phyloP scores from a whole-genome alignment of 1,140 invertebrate species.

The Trigoniulus corallinus region DNA sequence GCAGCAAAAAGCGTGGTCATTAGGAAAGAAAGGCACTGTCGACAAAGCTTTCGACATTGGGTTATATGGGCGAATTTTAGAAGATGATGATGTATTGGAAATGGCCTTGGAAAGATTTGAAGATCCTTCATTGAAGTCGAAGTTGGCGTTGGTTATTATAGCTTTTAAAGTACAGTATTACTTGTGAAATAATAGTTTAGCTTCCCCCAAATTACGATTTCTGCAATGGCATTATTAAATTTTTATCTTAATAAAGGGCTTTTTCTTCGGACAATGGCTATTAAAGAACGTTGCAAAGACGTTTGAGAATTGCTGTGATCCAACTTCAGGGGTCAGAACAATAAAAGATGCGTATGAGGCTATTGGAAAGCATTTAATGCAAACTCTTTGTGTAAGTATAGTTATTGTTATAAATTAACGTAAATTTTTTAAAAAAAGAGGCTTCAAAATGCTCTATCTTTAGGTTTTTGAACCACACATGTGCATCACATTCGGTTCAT shows the following conservation, averaged over 20 bases:
- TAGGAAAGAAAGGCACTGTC: background rate
- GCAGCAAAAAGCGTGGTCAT: background rate
- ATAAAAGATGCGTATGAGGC: background rate
- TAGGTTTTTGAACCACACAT: background rate
- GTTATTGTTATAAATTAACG: background rate
- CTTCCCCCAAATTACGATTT: background rate
- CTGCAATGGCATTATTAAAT: background rate
- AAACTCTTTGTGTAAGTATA: background rate
- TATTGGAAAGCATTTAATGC: background rate
- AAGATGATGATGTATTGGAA: background rate
- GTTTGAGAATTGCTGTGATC: background rate
- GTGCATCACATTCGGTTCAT: background rate
- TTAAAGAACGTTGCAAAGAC: background rate
- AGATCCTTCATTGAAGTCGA: background rate
- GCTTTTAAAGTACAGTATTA: background rate
- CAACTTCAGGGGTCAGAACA: background rate
- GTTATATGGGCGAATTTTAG: background rate
- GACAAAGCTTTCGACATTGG: background rate
- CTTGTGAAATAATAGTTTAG: background rate
- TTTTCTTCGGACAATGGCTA: no score
- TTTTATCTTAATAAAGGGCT: background rate
- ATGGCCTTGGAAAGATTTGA: background rate
- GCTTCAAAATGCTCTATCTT: background rate
- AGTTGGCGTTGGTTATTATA: background rate
- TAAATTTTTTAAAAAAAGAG: background rate